Evolutionary conservation across 2,113 vertebrate genomes (phyloP).

Genomic region (Mohoua ochrocephala): DNA sequence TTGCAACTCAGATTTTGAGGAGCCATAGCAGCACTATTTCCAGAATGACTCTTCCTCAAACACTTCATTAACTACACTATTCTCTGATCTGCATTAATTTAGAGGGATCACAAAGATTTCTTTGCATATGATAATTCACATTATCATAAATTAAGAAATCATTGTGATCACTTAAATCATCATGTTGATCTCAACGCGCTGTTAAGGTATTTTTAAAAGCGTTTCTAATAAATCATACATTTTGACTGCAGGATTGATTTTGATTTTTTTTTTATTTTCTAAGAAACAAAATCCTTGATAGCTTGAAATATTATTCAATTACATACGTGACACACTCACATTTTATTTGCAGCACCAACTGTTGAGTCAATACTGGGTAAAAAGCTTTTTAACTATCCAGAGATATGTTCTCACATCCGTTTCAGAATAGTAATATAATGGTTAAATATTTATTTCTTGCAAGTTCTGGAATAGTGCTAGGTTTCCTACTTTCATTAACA

Average conservation of each 20-base stretch:
- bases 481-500: slow-evolving; percentile 58
- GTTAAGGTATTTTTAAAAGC: slow-evolving; percentile 26
- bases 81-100: slow-evolving; percentile 11
- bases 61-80: slow-evolving; percentile 21
- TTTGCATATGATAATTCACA: slow-evolving; percentile 15
- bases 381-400: slow-evolving; percentile 35
- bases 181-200: background rate
- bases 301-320: slow-evolving; percentile 44
- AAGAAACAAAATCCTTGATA: slow-evolving; percentile 17
- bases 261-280: background rate
- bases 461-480: slow-evolving; percentile 30
- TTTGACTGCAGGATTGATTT: background rate
- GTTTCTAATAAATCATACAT: background rate
- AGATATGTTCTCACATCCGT: slow-evolving; percentile 39
- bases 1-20: background rate
- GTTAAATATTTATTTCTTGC: slow-evolving; percentile 69
- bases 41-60: slow-evolving; percentile 39
- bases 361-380: background rate
- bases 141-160: slow-evolving; percentile 21
- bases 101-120: background rate
- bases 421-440: slow-evolving; percentile 49
- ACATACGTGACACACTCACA: background rate
- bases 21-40: background rate
- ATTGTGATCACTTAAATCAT: slow-evolving; percentile 25
- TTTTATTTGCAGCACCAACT: background rate